phyloP scores from a whole-genome alignment of 2,113 vertebrate genomes.

The Podilymbus podiceps region DNA sequence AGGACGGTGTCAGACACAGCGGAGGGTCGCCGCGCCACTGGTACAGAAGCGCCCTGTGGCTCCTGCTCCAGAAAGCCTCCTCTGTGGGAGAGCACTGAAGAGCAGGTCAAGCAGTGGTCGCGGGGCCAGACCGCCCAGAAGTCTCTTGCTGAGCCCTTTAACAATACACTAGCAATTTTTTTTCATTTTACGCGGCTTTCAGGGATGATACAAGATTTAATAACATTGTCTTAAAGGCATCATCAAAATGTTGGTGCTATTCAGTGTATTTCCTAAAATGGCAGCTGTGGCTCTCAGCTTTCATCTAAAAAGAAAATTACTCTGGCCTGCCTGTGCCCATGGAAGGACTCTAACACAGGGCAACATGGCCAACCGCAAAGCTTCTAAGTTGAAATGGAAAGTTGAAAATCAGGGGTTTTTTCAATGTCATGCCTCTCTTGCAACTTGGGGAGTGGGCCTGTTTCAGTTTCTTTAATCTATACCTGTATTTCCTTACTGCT shows the following conservation, averaged over 20 bases:
- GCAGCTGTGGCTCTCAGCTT: not conserved
- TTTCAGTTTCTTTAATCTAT: not conserved
- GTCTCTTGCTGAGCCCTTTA: not conserved
- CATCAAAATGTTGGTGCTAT: not conserved
- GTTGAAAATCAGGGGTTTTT: not conserved
- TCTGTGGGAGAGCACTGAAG: too few relatives aligned
- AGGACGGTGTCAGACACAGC: too few relatives aligned
- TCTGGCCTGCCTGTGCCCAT: not conserved
- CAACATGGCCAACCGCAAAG: not conserved
- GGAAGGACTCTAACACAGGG: not conserved
- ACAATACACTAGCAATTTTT: not conserved
- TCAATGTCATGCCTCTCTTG: not conserved
- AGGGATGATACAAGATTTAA: not conserved
- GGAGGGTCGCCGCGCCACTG: rapidly evolving
- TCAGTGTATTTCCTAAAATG: not conserved
- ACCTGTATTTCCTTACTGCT: not conserved
- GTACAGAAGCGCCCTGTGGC: not conserved
- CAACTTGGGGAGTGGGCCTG: not conserved
- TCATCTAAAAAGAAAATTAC: not conserved
- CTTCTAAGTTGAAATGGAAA: not conserved
- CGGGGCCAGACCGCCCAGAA: not conserved
- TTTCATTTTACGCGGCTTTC: not conserved
- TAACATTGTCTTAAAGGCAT: not conserved
- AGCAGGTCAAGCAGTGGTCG: not conserved
- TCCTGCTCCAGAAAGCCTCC: not conserved